Evolutionary conservation across 2,888 invertebrate genomes (phyloP).

Genomic region (Cataglyphis altisquamis): DNA sequence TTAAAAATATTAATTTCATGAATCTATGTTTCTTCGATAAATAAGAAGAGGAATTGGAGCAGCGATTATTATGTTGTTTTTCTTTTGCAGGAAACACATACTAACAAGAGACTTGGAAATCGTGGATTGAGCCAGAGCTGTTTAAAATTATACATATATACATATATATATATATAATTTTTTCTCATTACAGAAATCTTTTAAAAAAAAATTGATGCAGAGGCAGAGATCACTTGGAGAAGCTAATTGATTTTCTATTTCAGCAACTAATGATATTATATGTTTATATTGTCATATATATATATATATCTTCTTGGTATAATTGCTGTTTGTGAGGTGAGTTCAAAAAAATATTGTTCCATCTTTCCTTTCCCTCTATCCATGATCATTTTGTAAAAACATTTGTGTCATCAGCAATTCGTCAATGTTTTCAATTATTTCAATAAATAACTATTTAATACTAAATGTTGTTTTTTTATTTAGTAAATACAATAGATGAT

Average conservation of each 20-base stretch:
- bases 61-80: conserved; percentile 46
- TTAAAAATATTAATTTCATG: neutral
- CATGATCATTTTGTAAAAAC: conserved; percentile 66
- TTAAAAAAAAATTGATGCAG: neutral
- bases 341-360: conserved; percentile 66
- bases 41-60: neutral
- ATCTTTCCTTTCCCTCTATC: conserved; percentile 69
- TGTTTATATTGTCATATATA: conserved; percentile 63
- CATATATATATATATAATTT: neutral
- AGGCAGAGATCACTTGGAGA: neutral
- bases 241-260: conserved; percentile 56
- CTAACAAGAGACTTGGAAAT: conserved; percentile 2
- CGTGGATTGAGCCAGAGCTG: neutral
- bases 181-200: conserved; percentile 58
- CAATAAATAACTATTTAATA: conserved; percentile 75
- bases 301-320: conserved; percentile 59
- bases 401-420: conserved; percentile 71
- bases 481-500: conserved; percentile 27
- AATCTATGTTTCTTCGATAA: conserved; percentile 67
- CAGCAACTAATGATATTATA: conserved; percentile 55
- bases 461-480: conserved; percentile 70
- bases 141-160: conserved; percentile 21
- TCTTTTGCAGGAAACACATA: conserved; percentile 57
- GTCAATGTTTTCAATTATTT: conserved; percentile 74
- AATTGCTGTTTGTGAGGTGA: conserved; percentile 77